Conservation (phyloP, 2,113 vertebrate species). For the Axis porcinus region DNA sequence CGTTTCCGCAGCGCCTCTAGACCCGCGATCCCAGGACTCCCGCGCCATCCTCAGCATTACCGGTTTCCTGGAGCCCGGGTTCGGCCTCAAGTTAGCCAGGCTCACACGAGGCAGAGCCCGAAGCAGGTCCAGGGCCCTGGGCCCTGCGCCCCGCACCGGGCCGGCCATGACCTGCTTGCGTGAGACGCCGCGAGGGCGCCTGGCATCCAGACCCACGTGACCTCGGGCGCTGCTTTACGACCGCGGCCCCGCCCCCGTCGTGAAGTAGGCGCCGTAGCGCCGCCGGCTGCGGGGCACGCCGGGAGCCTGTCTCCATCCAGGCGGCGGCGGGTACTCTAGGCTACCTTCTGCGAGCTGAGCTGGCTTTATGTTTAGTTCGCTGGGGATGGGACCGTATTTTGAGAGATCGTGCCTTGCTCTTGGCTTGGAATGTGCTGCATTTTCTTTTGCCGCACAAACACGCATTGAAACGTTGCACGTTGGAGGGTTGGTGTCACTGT, state of each 20-base stretch:
- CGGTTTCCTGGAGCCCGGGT: slow-evolving; percentile 81
- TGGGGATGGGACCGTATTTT: not conserved
- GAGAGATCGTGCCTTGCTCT: too few species aligned
- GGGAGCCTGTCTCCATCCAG: rapidly evolving
- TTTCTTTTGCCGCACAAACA: not conserved
- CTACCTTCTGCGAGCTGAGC: rapidly evolving
- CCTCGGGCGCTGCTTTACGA: slow-evolving; percentile 25
- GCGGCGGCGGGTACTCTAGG: not conserved
- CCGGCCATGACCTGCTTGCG: not conserved
- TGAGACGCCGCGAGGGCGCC: slow-evolving; percentile 44
- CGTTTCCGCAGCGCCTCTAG: rapidly evolving
- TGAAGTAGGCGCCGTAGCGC: not conserved
- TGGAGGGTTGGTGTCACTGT: too few species aligned
- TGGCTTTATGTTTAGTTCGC: rapidly evolving
- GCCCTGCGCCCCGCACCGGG: rapidly evolving
- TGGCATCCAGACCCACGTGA: rapidly evolving
- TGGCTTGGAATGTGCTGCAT: too few species aligned
- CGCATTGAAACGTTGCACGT: rapidly evolving
- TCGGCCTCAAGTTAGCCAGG: slow-evolving; percentile 89
- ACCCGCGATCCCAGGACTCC: not conserved
- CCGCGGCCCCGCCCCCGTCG: not conserved
- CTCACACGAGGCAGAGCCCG: slow-evolving; percentile 88
- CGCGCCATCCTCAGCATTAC: slow-evolving; percentile 74
- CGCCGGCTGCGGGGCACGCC: not conserved
- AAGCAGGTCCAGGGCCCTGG: slow-evolving; percentile 81